Base-by-base conservation (phyloP, 2,113 vertebrate species). In the Callionymus lyra region DNA sequence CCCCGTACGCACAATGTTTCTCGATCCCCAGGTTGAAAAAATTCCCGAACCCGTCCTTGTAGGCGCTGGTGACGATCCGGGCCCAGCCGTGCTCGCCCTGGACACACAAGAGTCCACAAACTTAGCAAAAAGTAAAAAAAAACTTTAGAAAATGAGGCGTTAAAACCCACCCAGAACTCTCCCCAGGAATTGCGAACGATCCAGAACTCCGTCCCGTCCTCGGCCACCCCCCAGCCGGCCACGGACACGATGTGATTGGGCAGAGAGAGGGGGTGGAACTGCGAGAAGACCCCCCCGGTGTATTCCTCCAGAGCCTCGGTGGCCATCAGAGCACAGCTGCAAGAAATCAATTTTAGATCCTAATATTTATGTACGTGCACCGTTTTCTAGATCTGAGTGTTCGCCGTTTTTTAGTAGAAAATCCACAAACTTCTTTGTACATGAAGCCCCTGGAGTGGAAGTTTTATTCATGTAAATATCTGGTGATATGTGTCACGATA, bases 111-210 rank as follows among this genome's bases (percentile, higher is more conserved):
- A 10, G 10, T 39, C 16, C 16, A 40, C 16, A 19, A 5, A 12
- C 19, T 40, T 10, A 12, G 19, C 6, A 16, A 14, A 9, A 14
- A 37, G 10, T 37, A n/a, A n/a, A n/a, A n/a, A n/a, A n/a, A n/a
- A n/a, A n/a, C n/a, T n/a, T n/a, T n/a, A n/a, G n/a, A n/a, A n/a
- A n/a, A n/a, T n/a, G n/a, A n/a, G n/a, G n/a, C n/a, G n/a, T 10
- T 16, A 8, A 55, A 31, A 72, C 93, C 84, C 61, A 98, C 95
- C 95, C 95, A 98, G 1, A 94, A 94, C 50, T 97, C 92, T 0
- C 94, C 95, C 94, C 95, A 98, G 0, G 95, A 98, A 54, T 98
- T 98, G 2, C 94, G 89, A 11, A 98, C 89, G 5, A 96, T 84
- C 95, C 95, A 98, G 66, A 84, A 94, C 56, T 98, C 94, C 0